Conservation (phyloP, 2,113 vertebrate species). For the Cynocephalus volans region DNA sequence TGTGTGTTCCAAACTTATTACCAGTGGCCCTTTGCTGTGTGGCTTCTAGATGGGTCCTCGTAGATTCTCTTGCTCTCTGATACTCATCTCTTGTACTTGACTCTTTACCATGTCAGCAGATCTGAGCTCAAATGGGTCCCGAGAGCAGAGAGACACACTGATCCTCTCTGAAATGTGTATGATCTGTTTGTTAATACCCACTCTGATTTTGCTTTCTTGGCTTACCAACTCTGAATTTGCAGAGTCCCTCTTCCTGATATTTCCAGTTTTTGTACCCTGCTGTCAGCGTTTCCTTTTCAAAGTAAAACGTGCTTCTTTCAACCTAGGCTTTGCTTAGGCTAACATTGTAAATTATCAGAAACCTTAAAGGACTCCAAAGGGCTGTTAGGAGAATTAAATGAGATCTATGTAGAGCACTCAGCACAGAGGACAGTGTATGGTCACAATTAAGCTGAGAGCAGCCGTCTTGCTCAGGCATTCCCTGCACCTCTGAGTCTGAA, state of each 20-base stretch:
- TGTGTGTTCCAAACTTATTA: too few relatives aligned
- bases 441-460: background rate
- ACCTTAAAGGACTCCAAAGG: too few relatives aligned
- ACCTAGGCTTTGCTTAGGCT: too few relatives aligned
- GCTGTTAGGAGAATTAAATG: too few relatives aligned
- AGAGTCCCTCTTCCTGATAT: background rate
- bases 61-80: fast-evolving
- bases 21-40: fast-evolving
- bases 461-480: background rate
- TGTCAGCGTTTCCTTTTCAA: background rate
- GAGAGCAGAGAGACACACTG: background rate
- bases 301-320: too few relatives aligned
- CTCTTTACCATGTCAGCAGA: background rate
- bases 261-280: too few relatives aligned
- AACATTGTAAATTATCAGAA: too few relatives aligned
- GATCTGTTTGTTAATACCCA: background rate
- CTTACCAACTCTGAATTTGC: background rate
- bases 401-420: too few relatives aligned
- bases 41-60: fast-evolving
- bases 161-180: background rate
- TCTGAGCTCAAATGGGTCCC: background rate
- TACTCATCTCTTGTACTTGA: fast-evolving
- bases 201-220: background rate
- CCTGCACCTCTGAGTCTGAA: background rate
- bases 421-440: background rate